Conservation (phyloP, 2,888 invertebrate species). For the Embidobia sp. region DNA sequence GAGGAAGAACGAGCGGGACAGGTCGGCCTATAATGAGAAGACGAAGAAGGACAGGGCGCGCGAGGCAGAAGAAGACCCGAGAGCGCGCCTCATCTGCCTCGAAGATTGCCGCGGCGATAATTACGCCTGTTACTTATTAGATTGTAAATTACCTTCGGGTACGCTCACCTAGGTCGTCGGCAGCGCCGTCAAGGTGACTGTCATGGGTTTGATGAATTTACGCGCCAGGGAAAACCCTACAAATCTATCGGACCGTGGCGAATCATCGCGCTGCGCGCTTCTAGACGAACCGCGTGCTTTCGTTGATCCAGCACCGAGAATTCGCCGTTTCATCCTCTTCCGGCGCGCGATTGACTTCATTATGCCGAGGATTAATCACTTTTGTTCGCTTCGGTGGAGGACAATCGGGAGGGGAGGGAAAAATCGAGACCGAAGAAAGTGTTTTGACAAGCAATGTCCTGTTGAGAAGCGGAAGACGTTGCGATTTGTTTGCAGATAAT, state of each 20-base stretch:
- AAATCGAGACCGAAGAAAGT: too few relatives aligned
- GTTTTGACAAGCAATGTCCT: too few relatives aligned
- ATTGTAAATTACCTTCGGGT: constrained; percentile 59
- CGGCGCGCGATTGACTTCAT: constrained; percentile 6
- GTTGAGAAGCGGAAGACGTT: too few relatives aligned
- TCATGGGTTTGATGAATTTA: constrained; percentile 54
- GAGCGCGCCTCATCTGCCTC: constrained; percentile 41
- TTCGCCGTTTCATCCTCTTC: not conserved
- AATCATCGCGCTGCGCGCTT: too few relatives aligned
- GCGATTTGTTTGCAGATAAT: too few relatives aligned
- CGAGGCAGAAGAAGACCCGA: not conserved
- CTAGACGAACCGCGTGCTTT: not conserved
- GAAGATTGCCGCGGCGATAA: constrained; percentile 57
- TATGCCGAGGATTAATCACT: not conserved
- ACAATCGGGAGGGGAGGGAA: too few relatives aligned
- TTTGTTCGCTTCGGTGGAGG: too few relatives aligned
- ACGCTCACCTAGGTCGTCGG: constrained; percentile 46
- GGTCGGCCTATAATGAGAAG: constrained; percentile 45
- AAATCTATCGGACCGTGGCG: constrained; percentile 39
- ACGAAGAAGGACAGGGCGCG: constrained; percentile 43
- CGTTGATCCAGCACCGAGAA: too few relatives aligned
- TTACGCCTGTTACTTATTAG: constrained; percentile 64
- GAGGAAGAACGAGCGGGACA: constrained; percentile 53
- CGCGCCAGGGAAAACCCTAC: constrained; percentile 42
- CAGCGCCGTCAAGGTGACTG: constrained; percentile 48